Base-by-base conservation (phyloP, 2,888 invertebrate species). In the Tenthredo notha region DNA sequence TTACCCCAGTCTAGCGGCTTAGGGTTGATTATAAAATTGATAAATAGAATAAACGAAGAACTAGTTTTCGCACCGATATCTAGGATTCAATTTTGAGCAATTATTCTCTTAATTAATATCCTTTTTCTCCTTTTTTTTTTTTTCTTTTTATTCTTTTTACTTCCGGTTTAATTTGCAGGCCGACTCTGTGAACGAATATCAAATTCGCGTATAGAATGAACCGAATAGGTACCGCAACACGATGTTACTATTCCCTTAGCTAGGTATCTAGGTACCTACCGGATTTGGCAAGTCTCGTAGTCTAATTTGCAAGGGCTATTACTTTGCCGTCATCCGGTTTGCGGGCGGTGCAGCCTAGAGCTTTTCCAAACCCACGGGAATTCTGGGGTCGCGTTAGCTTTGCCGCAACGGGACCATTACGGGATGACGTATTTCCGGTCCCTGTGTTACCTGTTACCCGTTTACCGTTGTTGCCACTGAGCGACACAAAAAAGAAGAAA, bases 391-490 rank as follows among this genome's bases (percentile, higher is more conserved):
- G 84, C 86, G 91, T 90, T 90, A 88, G 85, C 86, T 61, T 74
- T 61, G 88, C 89, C 90, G 89, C 91, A 90, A 88, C 88, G 90
- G 91, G 91, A 91, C 92, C 91, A 92, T 92, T 92, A 91, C 89
- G 87, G 87, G 88, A 88, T 91, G 91, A 92, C 91, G 90, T 91
- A 91, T 89, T 87, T 88, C 88, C 88, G 88, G 89, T 89, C 88
- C 89, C 88, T 88, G 89, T 37, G 86, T 88, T 89, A 89, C 90
- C 89, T 89, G 89, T 90, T 89, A 89, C 88, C 88, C 89, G 88
- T 89, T 90, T 90, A 91, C 61, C 80, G 37, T 40, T 37, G 21
- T 40, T 37, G 21, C 74, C 74, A 25, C 29, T 1, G 29, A 10
- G 29, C 7, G 15, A 29, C 2, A 29, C 5, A 7, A 67, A 67